Base-by-base conservation (phyloP, 2,113 vertebrate genomes). In the Todiramphus chloris region DNA sequence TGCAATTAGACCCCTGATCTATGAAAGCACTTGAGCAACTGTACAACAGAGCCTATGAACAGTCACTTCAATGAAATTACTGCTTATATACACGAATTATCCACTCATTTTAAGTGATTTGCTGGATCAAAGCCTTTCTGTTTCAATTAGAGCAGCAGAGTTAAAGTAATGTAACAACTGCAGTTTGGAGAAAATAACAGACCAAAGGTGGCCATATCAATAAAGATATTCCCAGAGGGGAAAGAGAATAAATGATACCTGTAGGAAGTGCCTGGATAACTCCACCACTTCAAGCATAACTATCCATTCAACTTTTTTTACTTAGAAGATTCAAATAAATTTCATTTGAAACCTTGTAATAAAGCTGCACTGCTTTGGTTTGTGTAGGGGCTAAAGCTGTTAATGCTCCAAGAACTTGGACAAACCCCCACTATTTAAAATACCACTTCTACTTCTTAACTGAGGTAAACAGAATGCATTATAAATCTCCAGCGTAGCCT, bases 1-100 rank as follows among this genome's bases (percentile, higher is more conserved):
- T 89, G 48, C 55, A 89, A 60, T 90, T 87, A 96, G 83, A 70
- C 13, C 33, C 68, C 76, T 86, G 58, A 82, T 79, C 88, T 89
- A 55, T 9, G 56, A 89, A 93, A 73, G 80, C 74, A 91, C 74
- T 96, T 44, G 37, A 92, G 43, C 43, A 90, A 93, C 56, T 66
- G 30, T 53, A 9, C 43, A 79, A 84, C 2, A 1, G n/a, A 91
- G 55, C 48, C 84, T 50, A 70, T 11, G 33, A 95, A 76, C n/a
- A 89, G 94, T 84, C 76, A 76, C 80, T 92, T 93, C 85, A 93
- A 84, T 94, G 35, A 95, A 96, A 94, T 96, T 73, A 78, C 77
- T 89, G 73, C 58, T 90, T 94, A 87, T 48, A 84, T 76, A 84
- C 77, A 30, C 87, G 74, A 96, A 96, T 96, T 96, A 96, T 51